Conservation (phyloP, 2,113 vertebrate species). For the Ceuthmochares aereus region DNA sequence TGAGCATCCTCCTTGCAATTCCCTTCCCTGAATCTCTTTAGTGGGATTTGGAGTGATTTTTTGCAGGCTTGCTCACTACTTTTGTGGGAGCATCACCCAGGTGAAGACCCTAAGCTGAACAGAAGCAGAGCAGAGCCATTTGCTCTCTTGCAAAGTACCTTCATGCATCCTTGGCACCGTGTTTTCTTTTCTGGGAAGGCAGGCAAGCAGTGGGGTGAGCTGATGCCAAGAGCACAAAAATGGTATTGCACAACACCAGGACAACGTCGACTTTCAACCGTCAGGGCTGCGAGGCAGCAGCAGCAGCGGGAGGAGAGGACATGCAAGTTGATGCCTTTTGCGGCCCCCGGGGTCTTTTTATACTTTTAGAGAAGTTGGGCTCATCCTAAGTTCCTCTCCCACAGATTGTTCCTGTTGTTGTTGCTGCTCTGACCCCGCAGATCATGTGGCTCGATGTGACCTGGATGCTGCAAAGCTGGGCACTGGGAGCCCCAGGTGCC, state of each 20-base stretch:
- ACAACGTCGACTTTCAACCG: slow-evolving; percentile 68
- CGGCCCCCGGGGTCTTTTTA: slow-evolving; percentile 71
- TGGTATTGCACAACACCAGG: slow-evolving; percentile 72
- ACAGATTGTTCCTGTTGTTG: slow-evolving; percentile 83
- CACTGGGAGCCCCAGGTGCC: neutral
- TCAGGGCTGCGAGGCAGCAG: slow-evolving; percentile 40
- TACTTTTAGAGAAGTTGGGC: slow-evolving; percentile 84
- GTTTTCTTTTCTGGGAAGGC: slow-evolving; percentile 11
- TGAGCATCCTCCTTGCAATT: neutral
- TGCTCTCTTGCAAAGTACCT: neutral
- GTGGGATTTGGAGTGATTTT: fast-evolving
- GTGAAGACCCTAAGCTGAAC: fast-evolving
- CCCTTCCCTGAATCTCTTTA: neutral
- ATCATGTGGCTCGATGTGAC: slow-evolving; percentile 64
- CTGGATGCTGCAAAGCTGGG: neutral
- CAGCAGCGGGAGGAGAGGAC: neutral
- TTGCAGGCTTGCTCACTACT: fast-evolving
- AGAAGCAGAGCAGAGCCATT: neutral
- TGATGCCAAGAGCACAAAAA: neutral
- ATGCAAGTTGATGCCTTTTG: slow-evolving; percentile 37
- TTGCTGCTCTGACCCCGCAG: neutral
- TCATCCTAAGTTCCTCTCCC: slow-evolving; percentile 84
- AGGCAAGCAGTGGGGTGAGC: neutral
- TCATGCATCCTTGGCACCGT: neutral
- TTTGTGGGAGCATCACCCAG: fast-evolving